These are phyloP conservation scores for Phaedon cochleariae DNA, from an alignment of 2,888 invertebrate species.

Conservation along the genomic window DNA sequence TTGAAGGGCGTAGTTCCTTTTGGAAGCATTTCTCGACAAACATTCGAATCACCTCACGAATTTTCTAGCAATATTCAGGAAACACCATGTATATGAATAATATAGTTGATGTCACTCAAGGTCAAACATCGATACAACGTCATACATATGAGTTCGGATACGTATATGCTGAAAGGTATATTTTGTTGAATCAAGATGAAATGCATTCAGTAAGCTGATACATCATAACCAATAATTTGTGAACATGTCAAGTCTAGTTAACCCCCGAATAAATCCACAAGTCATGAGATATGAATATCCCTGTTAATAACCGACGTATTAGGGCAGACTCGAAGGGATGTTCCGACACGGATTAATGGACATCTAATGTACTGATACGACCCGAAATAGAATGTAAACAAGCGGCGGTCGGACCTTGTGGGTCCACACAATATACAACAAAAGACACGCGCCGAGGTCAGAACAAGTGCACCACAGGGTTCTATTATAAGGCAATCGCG, in stretches of 20 bases:
- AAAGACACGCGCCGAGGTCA: conserved; percentile 53
- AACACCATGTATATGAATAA: too few relatives aligned
- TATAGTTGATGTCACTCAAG: too few relatives aligned
- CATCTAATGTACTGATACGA: conserved; percentile 57
- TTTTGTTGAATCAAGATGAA: too few relatives aligned
- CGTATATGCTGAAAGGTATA: too few relatives aligned
- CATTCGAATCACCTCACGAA: too few relatives aligned
- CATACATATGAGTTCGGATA: too few relatives aligned
- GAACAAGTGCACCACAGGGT: conserved; percentile 50
- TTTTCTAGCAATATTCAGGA: too few relatives aligned
- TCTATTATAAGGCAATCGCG: conserved; percentile 55
- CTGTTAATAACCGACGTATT: conserved; percentile 39
- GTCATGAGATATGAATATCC: conserved; percentile 33
- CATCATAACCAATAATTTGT: not conserved
- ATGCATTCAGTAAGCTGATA: too few relatives aligned
- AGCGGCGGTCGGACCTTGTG: conserved; percentile 50
- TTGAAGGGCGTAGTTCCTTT: too few relatives aligned
- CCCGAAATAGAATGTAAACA: conserved; percentile 58
- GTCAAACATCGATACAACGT: too few relatives aligned
- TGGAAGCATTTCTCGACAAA: too few relatives aligned
- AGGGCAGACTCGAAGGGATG: conserved; percentile 41
- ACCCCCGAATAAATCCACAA: conserved; percentile 15
- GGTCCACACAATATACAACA: conserved; percentile 40
- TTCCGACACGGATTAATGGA: conserved; percentile 54
- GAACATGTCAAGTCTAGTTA: not conserved